phyloP scores from a whole-genome alignment of 2,797 vertebrate species.

The Enteromius unitaeniatus region DNA sequence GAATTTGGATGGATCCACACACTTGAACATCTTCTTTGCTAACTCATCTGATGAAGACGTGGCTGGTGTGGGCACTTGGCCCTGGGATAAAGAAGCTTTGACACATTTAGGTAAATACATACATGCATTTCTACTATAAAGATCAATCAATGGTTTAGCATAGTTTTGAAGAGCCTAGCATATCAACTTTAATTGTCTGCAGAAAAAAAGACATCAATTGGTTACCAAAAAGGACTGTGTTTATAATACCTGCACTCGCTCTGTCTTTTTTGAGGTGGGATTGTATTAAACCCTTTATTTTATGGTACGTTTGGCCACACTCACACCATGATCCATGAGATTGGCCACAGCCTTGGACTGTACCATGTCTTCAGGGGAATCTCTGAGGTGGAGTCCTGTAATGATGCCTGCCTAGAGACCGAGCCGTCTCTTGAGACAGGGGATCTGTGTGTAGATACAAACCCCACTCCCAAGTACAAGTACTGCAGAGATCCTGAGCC shows the following conservation, averaged over 20 bases:
- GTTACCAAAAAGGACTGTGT: neutral
- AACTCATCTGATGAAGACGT: constrained; percentile 97
- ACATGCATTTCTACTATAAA: neutral
- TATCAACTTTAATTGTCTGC: neutral
- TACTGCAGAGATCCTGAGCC: constrained; percentile 91
- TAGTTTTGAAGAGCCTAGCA: neutral
- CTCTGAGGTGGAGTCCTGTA: constrained; percentile 97
- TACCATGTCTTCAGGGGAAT: constrained; percentile 98
- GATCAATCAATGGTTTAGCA: neutral
- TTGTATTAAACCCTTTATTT: constrained; percentile 96
- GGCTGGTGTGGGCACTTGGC: constrained; percentile 97
- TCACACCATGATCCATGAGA: constrained; percentile 98
- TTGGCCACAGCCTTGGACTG: constrained; percentile 95
- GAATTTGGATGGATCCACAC: constrained; percentile 91
- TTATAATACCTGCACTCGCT: constrained; percentile 38
- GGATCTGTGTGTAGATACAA: constrained; percentile 96
- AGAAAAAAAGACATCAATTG: neutral
- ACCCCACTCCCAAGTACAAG: constrained; percentile 95
- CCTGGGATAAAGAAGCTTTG: constrained; percentile 98
- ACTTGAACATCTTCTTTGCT: constrained; percentile 98
- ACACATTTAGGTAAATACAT: constrained; percentile 90
- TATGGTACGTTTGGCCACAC: constrained; percentile 95
- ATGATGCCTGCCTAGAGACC: constrained; percentile 94
- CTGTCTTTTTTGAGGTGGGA: constrained; percentile 79
- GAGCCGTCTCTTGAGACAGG: constrained; percentile 96